Evolutionary conservation across 2,113 vertebrate species (phyloP).

Genomic region (Zosterops hypoxanthus): DNA sequence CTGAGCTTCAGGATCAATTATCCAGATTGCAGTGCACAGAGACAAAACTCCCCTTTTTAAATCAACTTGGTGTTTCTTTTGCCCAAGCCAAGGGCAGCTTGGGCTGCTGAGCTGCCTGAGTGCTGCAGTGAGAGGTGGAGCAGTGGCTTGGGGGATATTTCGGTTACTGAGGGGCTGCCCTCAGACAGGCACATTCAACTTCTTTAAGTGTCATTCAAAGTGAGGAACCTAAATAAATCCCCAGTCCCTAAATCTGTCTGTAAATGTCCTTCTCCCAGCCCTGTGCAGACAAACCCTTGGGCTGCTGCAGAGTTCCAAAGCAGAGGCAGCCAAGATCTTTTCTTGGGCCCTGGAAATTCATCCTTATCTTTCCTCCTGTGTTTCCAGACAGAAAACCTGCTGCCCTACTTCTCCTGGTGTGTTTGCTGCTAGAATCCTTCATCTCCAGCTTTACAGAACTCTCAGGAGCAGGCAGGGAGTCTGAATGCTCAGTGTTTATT

Average conservation of each 20-base stretch:
- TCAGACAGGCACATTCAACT: not conserved
- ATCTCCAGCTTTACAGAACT: not conserved
- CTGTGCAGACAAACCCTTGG: not conserved
- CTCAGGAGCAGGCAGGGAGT: not conserved
- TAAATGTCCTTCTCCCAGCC: not conserved
- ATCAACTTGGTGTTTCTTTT: not conserved
- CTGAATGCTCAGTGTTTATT: not conserved
- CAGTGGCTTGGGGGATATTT: fast-evolving
- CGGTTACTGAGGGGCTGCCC: too few relatives aligned
- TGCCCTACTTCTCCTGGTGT: not conserved
- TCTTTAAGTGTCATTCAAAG: fast-evolving
- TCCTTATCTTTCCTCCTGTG: not conserved
- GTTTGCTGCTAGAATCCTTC: not conserved
- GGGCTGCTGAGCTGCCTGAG: not conserved
- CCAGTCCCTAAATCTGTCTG: not conserved
- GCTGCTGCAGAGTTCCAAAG: not conserved
- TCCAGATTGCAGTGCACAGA: not conserved
- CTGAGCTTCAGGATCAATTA: not conserved
- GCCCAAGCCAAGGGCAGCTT: not conserved
- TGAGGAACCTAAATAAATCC: not conserved
- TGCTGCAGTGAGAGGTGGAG: not conserved
- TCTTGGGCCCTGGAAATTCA: not conserved
- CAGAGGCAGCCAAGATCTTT: not conserved
- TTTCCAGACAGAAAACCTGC: not conserved
- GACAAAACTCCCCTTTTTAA: not conserved